Percentiles rank a stretch among this genome's conserved stretches.
These are phyloP conservation scores for Psittacara wagleri DNA, from an alignment of 2,113 vertebrate species.

Conservation along the genomic window DNA sequence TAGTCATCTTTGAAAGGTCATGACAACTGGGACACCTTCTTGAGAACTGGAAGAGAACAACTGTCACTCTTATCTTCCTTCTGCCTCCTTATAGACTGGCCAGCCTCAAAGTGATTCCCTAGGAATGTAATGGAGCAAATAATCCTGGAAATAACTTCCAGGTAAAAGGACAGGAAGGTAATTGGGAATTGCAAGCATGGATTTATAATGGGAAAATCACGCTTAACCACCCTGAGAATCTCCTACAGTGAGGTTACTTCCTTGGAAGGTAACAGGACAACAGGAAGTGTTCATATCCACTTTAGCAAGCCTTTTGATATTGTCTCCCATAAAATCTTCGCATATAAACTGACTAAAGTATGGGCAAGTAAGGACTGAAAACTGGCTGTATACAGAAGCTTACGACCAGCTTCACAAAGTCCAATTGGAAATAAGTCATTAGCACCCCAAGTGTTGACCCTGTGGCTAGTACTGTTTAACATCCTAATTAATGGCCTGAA, in stretches of 20 bases:
- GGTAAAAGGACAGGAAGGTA: not conserved
- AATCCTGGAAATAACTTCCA: not conserved
- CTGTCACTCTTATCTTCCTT: constrained; percentile 2
- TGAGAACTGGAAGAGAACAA: constrained; percentile 27
- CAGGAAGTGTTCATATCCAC: not conserved
- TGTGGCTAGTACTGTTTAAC: not conserved
- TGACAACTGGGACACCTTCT: constrained; percentile 26
- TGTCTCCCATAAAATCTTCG: not conserved
- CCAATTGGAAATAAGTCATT: not conserved
- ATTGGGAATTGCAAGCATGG: not conserved
- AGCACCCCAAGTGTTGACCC: not conserved
- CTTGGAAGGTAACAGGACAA: not conserved
- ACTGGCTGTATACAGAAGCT: not conserved
- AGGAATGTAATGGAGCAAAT: not conserved
- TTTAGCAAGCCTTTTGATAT: not conserved
- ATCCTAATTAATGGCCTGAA: not conserved
- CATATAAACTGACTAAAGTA: not conserved
- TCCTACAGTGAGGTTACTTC: not conserved
- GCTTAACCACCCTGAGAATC: not conserved
- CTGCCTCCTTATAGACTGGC: not conserved
- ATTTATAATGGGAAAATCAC: not conserved
- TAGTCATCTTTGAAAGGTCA: constrained; percentile 13
- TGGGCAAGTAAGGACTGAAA: not conserved
- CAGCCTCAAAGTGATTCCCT: not conserved
- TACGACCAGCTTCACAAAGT: not conserved